Evolutionary conservation across 1,140 invertebrate species (phyloP), one percentile per base, ranked within the genome.

Genomic region (Diachasma alloeum): DNA sequence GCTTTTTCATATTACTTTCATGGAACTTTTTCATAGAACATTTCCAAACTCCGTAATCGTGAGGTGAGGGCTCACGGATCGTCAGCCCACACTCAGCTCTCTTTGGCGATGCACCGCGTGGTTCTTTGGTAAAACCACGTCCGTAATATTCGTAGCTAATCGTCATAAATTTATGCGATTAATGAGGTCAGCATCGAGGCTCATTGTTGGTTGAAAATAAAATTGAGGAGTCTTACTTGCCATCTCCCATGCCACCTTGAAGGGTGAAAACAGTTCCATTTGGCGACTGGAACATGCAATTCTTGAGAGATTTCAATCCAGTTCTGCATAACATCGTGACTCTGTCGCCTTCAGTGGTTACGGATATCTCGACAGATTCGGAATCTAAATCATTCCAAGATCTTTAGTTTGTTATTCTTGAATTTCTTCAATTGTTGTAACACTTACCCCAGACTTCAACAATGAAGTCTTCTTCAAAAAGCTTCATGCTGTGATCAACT

Each of bases 21-120:
- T 2, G 13, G 4, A 6, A 4, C 9, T 31, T 10, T 53, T 63
- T 72, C 75, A 85, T 48, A 22, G 83, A 67, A 74, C 86, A 88
- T 77, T 75, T 85, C 84, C 87, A 88, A 22, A 78, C 36, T 66
- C 86, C 84, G 48, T 83, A 86, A 82, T 89, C 87, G 42, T 75
- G 31, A 0, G 31, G 8, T 15, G 67, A 74, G 66, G 84, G 82
- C 1, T 83, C 68, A 15, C 68, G 78, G 72, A 89, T 87, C 4
- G 81, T 85, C 31, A 88, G 73, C 53, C 85, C 85, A 72, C 86
- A 89, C 2, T 80, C 76, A n/a, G 44, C 59, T 15, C 68, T 71
- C 8, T 67, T n/a, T 44, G 53, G 67, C 44, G 26, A 13, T 6
- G 22, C 11, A 26, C n/a, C 24, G 56, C 82, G 39, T 13, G 72